Evolutionary conservation across 2,113 vertebrate species (phyloP).

Genomic region (Petroica traversi): DNA sequence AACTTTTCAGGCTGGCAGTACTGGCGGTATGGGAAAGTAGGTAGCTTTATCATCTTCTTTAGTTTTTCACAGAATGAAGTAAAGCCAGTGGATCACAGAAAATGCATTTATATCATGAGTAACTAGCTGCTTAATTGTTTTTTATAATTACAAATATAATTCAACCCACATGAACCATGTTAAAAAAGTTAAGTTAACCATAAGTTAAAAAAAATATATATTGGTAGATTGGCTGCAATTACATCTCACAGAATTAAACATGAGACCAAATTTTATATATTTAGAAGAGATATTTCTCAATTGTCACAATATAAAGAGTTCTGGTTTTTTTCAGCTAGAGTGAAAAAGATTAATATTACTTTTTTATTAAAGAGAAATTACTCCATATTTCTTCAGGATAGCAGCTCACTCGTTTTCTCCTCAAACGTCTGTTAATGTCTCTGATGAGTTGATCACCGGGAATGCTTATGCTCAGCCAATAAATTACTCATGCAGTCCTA

Average conservation of each 20-base stretch:
- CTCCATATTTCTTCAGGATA: neutral
- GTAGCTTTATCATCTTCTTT: neutral
- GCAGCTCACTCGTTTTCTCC: neutral
- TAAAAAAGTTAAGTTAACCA: no score
- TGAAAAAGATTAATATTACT: neutral
- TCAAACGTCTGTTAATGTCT: neutral
- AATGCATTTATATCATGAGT: neutral
- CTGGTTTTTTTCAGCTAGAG: neutral
- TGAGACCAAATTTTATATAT: neutral
- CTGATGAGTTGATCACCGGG: neutral
- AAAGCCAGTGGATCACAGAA: neutral
- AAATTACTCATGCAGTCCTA: neutral
- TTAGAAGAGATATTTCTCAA: neutral
- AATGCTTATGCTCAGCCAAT: neutral
- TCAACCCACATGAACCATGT: neutral
- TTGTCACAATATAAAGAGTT: neutral
- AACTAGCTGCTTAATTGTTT: neutral
- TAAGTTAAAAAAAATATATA: neutral
- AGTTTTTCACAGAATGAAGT: neutral
- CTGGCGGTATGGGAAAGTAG: neutral
- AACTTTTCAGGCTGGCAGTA: neutral
- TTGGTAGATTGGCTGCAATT: neutral
- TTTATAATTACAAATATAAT: neutral
- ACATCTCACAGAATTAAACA: neutral
- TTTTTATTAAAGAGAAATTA: neutral